A percentile compares a stretch with the other conserved stretches of the same genome.
Evolutionary conservation across 2,113 vertebrate genomes (phyloP).

Genomic region (Bostrychus sinensis): DNA sequence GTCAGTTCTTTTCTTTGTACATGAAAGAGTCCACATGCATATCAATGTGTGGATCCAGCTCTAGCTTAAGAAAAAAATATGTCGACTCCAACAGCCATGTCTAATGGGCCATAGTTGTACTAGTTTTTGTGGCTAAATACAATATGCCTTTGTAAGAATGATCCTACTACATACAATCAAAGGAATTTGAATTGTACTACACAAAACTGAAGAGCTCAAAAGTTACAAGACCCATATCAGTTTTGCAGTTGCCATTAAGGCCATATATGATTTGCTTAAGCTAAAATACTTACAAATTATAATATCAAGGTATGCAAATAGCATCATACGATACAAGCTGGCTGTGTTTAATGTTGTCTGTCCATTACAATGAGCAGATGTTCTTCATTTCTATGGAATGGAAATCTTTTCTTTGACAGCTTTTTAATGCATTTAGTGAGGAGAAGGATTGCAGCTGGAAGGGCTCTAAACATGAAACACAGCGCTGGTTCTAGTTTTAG

Average conservation of each 20-base stretch:
- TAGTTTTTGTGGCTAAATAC: slow-evolving; percentile 18
- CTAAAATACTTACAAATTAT: too few species aligned
- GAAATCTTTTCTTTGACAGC: slow-evolving; percentile 7
- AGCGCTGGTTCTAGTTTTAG: slow-evolving; percentile 28
- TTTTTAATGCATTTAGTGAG: slow-evolving; percentile 12
- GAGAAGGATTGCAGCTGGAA: slow-evolving; percentile 18
- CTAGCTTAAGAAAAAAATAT: slow-evolving; percentile 15
- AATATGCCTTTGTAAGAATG: not conserved
- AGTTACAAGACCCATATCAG: not conserved
- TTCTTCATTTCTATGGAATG: not conserved
- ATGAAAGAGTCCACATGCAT: slow-evolving; percentile 28
- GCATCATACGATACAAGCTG: too few species aligned
- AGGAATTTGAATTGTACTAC: not conserved
- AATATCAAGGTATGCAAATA: too few species aligned
- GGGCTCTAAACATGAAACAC: slow-evolving; percentile 15
- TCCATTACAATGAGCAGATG: slow-evolving; percentile 10
- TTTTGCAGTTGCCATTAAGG: slow-evolving; percentile 4
- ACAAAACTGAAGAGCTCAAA: too few species aligned
- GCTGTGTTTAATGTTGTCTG: not conserved
- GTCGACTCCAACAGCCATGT: slow-evolving; percentile 9
- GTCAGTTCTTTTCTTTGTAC: slow-evolving; percentile 22
- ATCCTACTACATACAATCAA: not conserved
- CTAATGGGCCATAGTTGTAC: slow-evolving; percentile 1
- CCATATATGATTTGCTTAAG: not conserved
- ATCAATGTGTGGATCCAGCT: slow-evolving; percentile 25